These are phyloP conservation scores for Luscinia megarhynchos DNA, from an alignment of 2,797 vertebrate species.

Conservation along the genomic window DNA sequence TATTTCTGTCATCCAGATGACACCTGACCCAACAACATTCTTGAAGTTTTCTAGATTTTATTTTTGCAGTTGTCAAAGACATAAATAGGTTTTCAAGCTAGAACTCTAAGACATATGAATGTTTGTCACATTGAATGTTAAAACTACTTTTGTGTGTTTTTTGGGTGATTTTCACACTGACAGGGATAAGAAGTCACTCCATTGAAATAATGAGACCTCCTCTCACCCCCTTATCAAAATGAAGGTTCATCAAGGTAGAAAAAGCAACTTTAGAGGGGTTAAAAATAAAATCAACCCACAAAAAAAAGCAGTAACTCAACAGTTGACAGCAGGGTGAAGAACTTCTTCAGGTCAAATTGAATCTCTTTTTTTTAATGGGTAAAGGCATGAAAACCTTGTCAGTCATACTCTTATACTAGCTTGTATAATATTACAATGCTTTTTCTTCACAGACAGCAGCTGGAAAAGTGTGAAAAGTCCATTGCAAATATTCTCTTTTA, in stretches of 20 bases:
- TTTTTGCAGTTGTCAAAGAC: slow-evolving; percentile 45
- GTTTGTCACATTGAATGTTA: slow-evolving; percentile 35
- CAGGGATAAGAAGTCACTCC: slow-evolving; percentile 54
- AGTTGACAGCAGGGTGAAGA: slow-evolving; percentile 17
- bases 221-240: slow-evolving; percentile 39
- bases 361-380: background rate
- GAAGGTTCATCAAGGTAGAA: slow-evolving; percentile 26
- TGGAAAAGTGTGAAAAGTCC: background rate
- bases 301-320: background rate
- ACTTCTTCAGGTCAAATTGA: background rate
- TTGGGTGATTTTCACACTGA: slow-evolving; percentile 33
- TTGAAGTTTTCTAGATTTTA: background rate
- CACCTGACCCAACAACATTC: background rate
- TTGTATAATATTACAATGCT: background rate
- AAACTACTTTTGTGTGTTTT: slow-evolving; percentile 26
- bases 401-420: background rate
- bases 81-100: slow-evolving; percentile 28
- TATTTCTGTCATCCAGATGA: background rate
- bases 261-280: background rate
- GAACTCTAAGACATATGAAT: slow-evolving; percentile 32
- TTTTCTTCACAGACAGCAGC: background rate
- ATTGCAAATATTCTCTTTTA: background rate
- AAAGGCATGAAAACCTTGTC: background rate
- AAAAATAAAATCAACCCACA: background rate
- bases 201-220: slow-evolving; percentile 23